Base-by-base conservation (phyloP, 1,140 invertebrate genomes). In the Neodiprion virginianus region DNA sequence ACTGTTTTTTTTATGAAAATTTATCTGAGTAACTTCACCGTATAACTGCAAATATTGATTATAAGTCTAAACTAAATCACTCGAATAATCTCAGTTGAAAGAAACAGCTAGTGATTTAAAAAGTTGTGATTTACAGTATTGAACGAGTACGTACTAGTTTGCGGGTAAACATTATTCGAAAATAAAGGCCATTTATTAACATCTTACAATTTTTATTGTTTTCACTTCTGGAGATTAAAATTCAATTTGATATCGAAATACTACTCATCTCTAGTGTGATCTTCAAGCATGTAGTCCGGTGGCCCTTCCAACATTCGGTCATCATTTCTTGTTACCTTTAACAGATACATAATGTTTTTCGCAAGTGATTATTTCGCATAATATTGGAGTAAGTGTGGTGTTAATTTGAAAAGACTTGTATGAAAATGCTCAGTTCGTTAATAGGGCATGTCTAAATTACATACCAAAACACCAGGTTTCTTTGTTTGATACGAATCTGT, bases 281-380 rank as follows among this genome's bases (percentile, higher is more conserved):
- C 76, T 48, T 74, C 48, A 23, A 78, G 23, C 40, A 75, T 73
- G 28, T 78, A 79, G 40, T 79, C 72, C 12, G 67, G 28, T 1
- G 73, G 48, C 48, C 74, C 47, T 71, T 83, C 79, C 73, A 71
- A 49, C 53, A 76, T 77, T 74, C 80, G 76, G 73, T 79, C 80
- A 78, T 86, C 79, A 53, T 79, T 77, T 78, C 76, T 71, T 74
- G 81, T 73, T 71, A 84, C 82, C 85, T 87, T 82, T 71, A 88
- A 87, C 81, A 85, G 78, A 85, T 12, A 78, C 72, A 48, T 72
- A 69, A 72, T n/a, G 72, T 74, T 69, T 68, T 53, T 71, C 61
- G 7, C 7, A 3, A n/a, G 61, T 21, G 1, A 8, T 14, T 21
- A 40, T 69, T 28, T 12, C 12, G 12, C 28, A 69, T 14, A 69